Base-by-base conservation (phyloP, 2,113 vertebrate genomes). In the Eublepharis macularius region DNA sequence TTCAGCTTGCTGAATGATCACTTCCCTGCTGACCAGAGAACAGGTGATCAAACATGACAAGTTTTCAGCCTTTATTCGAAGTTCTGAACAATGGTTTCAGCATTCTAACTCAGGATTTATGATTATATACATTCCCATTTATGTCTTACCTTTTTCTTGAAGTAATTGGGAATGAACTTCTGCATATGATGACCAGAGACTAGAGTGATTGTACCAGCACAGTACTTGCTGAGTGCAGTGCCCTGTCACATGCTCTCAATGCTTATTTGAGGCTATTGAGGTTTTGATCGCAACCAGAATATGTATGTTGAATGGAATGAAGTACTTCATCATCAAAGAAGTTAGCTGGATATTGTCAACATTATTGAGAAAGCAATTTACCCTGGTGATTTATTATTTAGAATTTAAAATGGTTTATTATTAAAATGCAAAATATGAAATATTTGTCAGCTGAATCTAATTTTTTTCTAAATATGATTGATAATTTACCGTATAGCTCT, bases 321-420 rank as follows among this genome's bases (percentile, higher is more conserved):
- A 90, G 0, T 0, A 84, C 68, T 90, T 88, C 79, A 84, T 80
- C 21, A 34, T 82, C 81, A 69, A 89, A 47, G 1, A 85, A 2
- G 4, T 85, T 86, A 80, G 83, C 1, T 49, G 0, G 9, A 0
- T 76, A 17, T 80, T 92, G 83, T 36, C 41, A 90, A 76, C 9
- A 78, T 80, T 80, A 76, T 41, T 83, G 54, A 89, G 69, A 24
- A 4, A 88, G 19, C 45, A 87, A 88, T 87, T 92, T 86, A 82
- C 14, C 2, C 57, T 49, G 79, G 8, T 81, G 34, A 80, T 87
- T 89, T 92, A 85, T 75, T 4, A 1, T 83, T 1, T 0, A 86
- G 24, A 73, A 85, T 83, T 87, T 87, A 80, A 70, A 4, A n/a
- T 43, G 41, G 60, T 79, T 93, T 75, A 70, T 83, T 88, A 85